Conservation (phyloP, 2,888 invertebrate species). For the Papilio protenor region DNA sequence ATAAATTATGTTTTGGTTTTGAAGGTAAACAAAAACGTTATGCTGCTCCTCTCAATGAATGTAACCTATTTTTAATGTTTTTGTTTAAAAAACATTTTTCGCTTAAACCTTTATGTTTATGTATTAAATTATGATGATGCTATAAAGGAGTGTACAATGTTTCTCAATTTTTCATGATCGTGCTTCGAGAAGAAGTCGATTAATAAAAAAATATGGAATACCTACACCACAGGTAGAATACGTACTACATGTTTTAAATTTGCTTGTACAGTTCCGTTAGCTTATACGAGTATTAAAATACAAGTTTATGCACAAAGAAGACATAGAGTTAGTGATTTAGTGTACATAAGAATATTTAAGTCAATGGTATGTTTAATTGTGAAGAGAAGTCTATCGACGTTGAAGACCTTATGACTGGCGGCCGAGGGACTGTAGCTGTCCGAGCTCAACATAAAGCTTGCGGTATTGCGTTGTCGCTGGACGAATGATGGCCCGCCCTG, state of each 20-base stretch:
- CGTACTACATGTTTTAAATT: background rate
- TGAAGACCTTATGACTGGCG: conserved; percentile 24
- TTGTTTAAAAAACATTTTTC: background rate
- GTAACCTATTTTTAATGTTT: background rate
- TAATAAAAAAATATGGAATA: background rate
- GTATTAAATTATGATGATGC: background rate
- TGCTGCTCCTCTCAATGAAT: background rate
- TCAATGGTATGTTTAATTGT: conserved; percentile 31
- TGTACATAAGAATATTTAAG: conserved; percentile 29
- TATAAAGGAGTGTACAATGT: background rate
- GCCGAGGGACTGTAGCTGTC: conserved; percentile 28
- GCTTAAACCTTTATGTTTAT: background rate
- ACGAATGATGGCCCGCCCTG: conserved; percentile 70
- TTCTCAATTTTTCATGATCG: background rate
- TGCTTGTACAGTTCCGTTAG: conserved; percentile 15
- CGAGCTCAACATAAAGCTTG: conserved; percentile 60
- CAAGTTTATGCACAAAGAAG: conserved; percentile 16
- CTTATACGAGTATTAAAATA: conserved; percentile 22
- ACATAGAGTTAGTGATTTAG: conserved; percentile 26
- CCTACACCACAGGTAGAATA: background rate
- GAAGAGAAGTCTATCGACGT: conserved; percentile 32
- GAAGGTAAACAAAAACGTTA: background rate
- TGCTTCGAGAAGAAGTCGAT: background rate
- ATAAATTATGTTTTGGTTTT: background rate
- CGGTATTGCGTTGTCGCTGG: conserved; percentile 57